phyloP scores from a whole-genome alignment of 2,113 vertebrate species.

The Hyperoodon ampullatus region DNA sequence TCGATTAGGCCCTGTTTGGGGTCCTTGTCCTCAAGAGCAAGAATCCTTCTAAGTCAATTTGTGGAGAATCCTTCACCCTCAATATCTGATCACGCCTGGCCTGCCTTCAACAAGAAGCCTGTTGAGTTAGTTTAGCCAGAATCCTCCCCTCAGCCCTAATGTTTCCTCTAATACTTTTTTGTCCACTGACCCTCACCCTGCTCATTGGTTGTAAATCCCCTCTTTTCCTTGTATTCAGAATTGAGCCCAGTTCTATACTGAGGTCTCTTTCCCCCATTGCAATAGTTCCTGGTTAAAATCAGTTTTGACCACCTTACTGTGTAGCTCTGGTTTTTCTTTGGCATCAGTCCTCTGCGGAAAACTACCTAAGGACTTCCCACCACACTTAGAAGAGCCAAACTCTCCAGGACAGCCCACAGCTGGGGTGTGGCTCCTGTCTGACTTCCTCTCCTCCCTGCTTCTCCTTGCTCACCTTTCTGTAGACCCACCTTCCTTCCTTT shows the following conservation, averaged over 20 bases:
- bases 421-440: not conserved
- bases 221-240: not conserved
- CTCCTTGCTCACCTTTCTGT: not conserved
- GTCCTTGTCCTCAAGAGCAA: not conserved
- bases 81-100: not conserved
- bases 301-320: not conserved
- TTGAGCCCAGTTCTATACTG: not conserved
- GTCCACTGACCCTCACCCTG: not conserved
- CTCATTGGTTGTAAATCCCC: not conserved
- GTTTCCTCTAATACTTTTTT: not conserved
- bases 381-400: not conserved
- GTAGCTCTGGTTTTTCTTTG: not conserved
- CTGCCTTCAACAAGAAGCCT: not conserved
- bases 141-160: not conserved
- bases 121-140: not conserved
- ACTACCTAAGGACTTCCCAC: not conserved
- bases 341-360: not conserved
- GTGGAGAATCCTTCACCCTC: not conserved
- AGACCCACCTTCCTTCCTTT: not conserved
- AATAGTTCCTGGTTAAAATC: not conserved
- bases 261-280: not conserved
- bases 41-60: not conserved
- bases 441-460: not conserved
- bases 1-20: accelerated
- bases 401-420: not conserved